Evolutionary conservation across 2,113 vertebrate species (phyloP), one percentile per base, ranked within the genome.

Genomic region (Sylvia atricapilla): DNA sequence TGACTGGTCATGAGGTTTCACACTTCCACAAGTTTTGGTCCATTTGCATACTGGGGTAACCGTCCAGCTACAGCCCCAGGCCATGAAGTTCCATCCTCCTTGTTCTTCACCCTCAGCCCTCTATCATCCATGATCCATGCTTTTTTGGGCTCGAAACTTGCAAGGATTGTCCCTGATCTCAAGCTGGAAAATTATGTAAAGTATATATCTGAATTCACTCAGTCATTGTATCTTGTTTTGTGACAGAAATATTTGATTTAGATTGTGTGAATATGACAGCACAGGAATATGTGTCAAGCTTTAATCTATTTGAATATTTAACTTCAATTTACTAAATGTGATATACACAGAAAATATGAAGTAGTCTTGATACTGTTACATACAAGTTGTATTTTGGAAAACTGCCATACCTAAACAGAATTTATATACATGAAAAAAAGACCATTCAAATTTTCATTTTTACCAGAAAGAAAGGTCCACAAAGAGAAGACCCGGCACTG

Each of bases 291-390:
- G 27, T 55, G 24, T 73, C 50, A 55, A 5, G 1, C n/a, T 85
- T 90, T 77, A 64, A 85, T 60, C 53, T 63, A 47, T 55, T 82
- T 75, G 39, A 78, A 41, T 74, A 53, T 37, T 79, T 93, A 64
- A 75, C 21, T 90, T 64, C 58, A 78, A 39, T 79, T 84, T 28
- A 58, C 7, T 93, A 83, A 35, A 80, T 50, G 35, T 66, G 46
- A 50, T 49, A 55, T 39, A 62, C 14, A 50, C 27, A 64, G 46
- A 86, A 94, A 90, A 62, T 77, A 79, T 37, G 31, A 88, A 85
- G 43, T 53, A 62, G 11, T 72, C 28, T 80, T 74, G 46, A 63
- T 77, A 62, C 2, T 20, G 15, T 50, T 69, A 80, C 41, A 35
- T 30, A 1, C 44, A 92, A 83, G 28, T 43, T 35, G 13, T 62